phyloP scores from a whole-genome alignment of 2,113 vertebrate genomes.

The Clarias macrocephalus region DNA sequence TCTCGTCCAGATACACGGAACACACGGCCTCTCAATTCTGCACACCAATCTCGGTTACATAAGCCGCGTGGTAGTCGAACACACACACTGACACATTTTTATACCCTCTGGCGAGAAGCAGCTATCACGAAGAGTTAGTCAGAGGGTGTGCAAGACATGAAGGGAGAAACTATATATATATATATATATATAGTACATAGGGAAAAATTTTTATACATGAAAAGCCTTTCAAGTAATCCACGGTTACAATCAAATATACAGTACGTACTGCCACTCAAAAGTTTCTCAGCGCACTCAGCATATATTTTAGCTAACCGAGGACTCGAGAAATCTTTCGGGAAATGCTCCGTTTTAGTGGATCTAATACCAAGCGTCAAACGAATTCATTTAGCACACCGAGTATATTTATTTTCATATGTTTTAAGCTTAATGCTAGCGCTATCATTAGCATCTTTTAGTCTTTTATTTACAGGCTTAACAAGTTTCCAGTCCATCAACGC shows the following conservation, averaged over 20 bases:
- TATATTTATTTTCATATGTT: neutral
- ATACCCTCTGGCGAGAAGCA: conserved; percentile 35
- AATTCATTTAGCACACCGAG: neutral
- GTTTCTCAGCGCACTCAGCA: neutral
- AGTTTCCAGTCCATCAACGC: neutral
- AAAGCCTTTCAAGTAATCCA: neutral
- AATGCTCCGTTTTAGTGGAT: neutral
- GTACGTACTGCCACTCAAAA: neutral
- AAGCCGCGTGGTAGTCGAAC: conserved; percentile 3
- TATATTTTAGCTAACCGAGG: neutral
- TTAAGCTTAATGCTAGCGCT: neutral
- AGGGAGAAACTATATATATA: neutral
- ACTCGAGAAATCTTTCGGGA: neutral
- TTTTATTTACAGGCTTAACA: neutral
- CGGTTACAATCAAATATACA: neutral
- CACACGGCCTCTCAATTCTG: neutral
- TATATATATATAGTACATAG: neutral
- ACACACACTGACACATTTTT: conserved; percentile 21
- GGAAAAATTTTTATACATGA: neutral
- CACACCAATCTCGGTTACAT: conserved; percentile 23
- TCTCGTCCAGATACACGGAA: neutral
- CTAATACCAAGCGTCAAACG: neutral
- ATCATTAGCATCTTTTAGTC: neutral
- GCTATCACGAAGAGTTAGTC: conserved; percentile 3
- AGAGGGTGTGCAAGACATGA: neutral